phyloP scores from a whole-genome alignment of 2,888 invertebrate species.

The Drosophila basisetae region DNA sequence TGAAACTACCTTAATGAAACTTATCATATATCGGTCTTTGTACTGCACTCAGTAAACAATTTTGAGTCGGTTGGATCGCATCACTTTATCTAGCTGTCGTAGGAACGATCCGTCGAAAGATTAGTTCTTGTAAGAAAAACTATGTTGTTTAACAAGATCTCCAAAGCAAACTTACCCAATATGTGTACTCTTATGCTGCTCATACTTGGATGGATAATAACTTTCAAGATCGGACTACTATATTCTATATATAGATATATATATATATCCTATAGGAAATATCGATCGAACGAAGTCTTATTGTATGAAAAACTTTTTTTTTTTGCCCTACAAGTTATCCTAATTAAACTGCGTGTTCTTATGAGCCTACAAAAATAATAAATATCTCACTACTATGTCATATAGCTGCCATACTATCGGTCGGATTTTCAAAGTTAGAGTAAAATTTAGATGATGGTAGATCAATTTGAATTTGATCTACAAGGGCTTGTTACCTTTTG shows the following conservation, averaged over 20 bases:
- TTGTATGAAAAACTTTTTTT: background rate
- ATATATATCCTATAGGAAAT: too few relatives aligned
- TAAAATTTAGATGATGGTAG: background rate
- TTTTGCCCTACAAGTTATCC: background rate
- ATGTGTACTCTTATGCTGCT: background rate
- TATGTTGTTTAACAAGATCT: background rate
- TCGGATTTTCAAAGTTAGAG: background rate
- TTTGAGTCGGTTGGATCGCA: background rate
- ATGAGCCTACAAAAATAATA: background rate
- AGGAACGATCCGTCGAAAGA: too few relatives aligned
- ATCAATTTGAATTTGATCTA: background rate
- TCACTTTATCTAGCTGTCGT: too few relatives aligned
- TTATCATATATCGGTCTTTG: fast-evolving
- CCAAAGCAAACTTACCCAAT: background rate
- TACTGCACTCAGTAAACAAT: fast-evolving
- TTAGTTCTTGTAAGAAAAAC: background rate
- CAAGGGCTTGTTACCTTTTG: background rate
- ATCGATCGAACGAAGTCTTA: background rate
- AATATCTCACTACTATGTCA: background rate
- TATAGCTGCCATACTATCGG: background rate
- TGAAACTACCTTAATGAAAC: background rate
- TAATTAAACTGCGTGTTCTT: background rate
- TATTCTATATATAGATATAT: too few relatives aligned
- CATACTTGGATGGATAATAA: background rate
- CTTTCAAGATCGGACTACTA: background rate